Conservation (phyloP, 2,113 vertebrate genomes). For the Alectura lathami region DNA sequence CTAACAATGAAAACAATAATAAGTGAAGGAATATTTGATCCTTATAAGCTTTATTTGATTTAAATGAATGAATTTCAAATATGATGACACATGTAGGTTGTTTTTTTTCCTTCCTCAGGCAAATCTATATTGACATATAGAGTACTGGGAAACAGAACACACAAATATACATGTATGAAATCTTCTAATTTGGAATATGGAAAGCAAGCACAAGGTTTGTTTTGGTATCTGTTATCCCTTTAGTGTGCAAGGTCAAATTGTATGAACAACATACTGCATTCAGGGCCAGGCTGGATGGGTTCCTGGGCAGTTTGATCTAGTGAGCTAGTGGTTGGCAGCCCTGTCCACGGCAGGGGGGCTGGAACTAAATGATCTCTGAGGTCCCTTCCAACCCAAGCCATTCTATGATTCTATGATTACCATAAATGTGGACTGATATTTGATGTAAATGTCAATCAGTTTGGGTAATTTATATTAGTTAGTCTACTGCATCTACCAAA, state of each 20-base stretch:
- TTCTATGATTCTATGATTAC: too few species aligned
- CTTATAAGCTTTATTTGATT: background rate
- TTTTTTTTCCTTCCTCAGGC: too few species aligned
- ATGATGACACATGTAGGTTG: background rate
- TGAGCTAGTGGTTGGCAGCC: too few species aligned
- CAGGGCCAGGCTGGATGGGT: too few species aligned
- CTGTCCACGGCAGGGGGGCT: too few species aligned
- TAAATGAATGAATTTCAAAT: background rate
- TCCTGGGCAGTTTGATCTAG: too few species aligned
- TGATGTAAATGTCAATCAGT: background rate
- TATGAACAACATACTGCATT: background rate
- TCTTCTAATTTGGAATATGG: background rate
- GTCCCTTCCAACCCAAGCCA: too few species aligned
- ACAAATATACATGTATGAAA: background rate
- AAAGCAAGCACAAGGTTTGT: background rate
- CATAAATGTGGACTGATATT: background rate
- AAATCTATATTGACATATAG: background rate
- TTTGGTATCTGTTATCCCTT: background rate
- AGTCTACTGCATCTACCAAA: background rate
- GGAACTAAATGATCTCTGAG: too few species aligned
- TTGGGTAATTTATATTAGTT: background rate
- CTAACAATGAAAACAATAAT: background rate
- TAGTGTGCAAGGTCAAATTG: background rate
- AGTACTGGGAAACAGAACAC: background rate
- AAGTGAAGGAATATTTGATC: background rate